A percentile compares a stretch with the other conserved stretches of the same genome.
These are phyloP conservation scores for Eulemur mongoz DNA, from an alignment of 2,797 vertebrate genomes.

Conservation along the genomic window DNA sequence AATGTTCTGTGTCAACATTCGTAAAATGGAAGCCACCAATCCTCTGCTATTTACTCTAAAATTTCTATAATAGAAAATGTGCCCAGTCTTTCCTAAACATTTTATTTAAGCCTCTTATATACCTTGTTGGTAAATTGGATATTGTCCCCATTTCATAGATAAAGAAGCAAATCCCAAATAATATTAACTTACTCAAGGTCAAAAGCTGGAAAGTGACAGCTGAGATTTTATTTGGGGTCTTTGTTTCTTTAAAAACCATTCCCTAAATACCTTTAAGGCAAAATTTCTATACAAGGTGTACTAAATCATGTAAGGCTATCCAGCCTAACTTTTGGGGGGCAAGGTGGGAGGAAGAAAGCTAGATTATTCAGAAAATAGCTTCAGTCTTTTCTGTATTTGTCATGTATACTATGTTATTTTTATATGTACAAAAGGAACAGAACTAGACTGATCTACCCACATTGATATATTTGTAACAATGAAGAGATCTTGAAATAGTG, in stretches of 20 bases:
- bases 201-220: background rate
- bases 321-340: background rate
- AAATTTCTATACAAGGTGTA: background rate
- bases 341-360: fast-evolving
- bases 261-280: background rate
- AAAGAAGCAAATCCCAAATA: background rate
- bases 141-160: background rate
- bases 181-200: background rate
- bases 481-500: background rate
- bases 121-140: background rate
- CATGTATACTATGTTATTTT: background rate
- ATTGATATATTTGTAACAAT: background rate
- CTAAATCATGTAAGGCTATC: background rate
- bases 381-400: background rate
- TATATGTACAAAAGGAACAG: background rate
- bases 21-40: background rate
- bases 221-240: background rate
- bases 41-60: background rate
- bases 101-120: background rate
- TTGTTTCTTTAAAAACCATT: background rate
- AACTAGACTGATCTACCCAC: background rate
- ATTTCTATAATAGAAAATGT: background rate
- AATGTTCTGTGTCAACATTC: background rate
- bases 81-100: background rate
- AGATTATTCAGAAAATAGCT: background rate